Evolutionary conservation across 2,113 vertebrate genomes (phyloP).

Genomic region (Sprattus sprattus): DNA sequence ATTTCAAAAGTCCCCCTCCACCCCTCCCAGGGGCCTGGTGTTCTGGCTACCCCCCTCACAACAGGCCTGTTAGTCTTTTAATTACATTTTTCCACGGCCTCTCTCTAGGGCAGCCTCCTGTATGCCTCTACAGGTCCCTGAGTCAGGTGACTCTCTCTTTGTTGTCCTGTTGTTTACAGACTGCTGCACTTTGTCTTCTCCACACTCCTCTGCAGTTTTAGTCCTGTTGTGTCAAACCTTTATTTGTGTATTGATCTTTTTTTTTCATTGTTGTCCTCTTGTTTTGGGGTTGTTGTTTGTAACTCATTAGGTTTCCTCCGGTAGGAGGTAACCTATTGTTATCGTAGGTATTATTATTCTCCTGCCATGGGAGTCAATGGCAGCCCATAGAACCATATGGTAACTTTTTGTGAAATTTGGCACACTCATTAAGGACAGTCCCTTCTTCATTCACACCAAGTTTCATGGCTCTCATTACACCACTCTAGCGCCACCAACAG

Average conservation of each 20-base stretch:
- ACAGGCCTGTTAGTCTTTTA: conserved; percentile 68
- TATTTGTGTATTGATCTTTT: background rate
- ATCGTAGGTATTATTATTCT: too few relatives aligned
- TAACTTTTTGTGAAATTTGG: too few relatives aligned
- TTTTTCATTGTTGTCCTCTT: too few relatives aligned
- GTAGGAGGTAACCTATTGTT: too few relatives aligned
- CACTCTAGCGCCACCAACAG: too few relatives aligned
- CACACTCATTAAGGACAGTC: too few relatives aligned
- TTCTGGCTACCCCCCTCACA: conserved; percentile 58
- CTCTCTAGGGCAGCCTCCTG: conserved; percentile 53
- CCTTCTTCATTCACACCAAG: too few relatives aligned
- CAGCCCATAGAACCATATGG: too few relatives aligned
- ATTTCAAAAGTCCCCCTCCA: conserved; percentile 60
- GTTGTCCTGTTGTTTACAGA: conserved; percentile 43
- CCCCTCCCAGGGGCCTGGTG: conserved; percentile 53
- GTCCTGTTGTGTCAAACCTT: background rate
- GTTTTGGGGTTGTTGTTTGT: too few relatives aligned
- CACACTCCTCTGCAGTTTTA: background rate
- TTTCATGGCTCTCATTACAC: too few relatives aligned
- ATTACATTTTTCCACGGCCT: conserved; percentile 66
- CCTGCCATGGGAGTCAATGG: too few relatives aligned
- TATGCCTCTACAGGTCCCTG: conserved; percentile 23
- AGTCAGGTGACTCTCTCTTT: background rate
- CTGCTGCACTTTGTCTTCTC: background rate
- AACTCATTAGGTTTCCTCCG: too few relatives aligned